These are phyloP conservation scores for Olivierus martensii DNA, from an alignment of 1,140 invertebrate genomes.

Conservation along the genomic window DNA sequence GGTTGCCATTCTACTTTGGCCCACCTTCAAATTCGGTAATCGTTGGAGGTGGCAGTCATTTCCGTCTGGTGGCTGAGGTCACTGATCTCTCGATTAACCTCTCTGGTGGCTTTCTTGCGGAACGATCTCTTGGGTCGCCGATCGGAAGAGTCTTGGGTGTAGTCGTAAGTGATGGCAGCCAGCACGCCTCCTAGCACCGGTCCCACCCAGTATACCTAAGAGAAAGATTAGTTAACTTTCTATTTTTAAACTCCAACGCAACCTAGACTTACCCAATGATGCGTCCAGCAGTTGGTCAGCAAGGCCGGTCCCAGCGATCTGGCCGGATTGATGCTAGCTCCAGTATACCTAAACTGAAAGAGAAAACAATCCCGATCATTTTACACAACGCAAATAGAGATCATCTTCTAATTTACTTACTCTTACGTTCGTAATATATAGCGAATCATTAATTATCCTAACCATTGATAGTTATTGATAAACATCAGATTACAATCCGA, in stretches of 20 bases:
- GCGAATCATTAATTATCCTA: too few relatives aligned
- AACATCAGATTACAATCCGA: too few relatives aligned
- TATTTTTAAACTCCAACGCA: too few relatives aligned
- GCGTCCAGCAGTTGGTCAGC: slow-evolving; percentile 30
- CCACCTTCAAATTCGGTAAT: too few relatives aligned
- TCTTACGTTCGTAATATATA: too few relatives aligned
- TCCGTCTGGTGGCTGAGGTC: slow-evolving; percentile 13
- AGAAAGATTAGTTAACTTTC: not conserved
- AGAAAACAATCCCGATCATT: too few relatives aligned
- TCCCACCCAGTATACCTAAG: slow-evolving; percentile 31
- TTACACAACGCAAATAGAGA: too few relatives aligned
- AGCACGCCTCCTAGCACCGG: slow-evolving; percentile 28
- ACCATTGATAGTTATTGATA: too few relatives aligned
- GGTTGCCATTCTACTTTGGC: too few relatives aligned
- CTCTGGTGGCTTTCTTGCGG: not conserved
- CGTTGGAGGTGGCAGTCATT: not conserved
- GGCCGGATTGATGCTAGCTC: slow-evolving; percentile 42
- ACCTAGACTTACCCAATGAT: slow-evolving; percentile 37
- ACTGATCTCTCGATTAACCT: slow-evolving; percentile 1
- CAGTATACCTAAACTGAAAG: slow-evolving; percentile 34
- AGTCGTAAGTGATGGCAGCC: slow-evolving; percentile 23
- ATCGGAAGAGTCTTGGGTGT: slow-evolving; percentile 13
- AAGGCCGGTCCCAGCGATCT: slow-evolving; percentile 38
- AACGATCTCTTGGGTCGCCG: slow-evolving; percentile 2
- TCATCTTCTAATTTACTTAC: too few relatives aligned